Evolutionary conservation across 2,888 invertebrate genomes (phyloP).

Genomic region (Lomographa bimaculata): DNA sequence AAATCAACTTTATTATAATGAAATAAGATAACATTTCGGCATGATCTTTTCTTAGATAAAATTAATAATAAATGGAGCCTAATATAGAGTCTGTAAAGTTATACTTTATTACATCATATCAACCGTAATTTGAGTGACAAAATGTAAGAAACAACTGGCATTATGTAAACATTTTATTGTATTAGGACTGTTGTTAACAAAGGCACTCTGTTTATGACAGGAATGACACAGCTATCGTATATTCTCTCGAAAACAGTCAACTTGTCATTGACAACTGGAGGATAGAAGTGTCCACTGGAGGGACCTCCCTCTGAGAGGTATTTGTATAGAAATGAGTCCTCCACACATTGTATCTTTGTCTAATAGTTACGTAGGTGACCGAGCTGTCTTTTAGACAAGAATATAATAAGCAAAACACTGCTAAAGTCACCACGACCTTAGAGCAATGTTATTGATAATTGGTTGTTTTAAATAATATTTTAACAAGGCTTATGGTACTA

Average conservation of each 20-base stretch:
- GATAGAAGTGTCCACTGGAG: conserved; percentile 25
- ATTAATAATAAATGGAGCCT: too few relatives aligned
- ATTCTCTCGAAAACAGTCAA: conserved; percentile 20
- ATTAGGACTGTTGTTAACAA: too few relatives aligned
- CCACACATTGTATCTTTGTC: conserved; percentile 14
- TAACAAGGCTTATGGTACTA: background rate
- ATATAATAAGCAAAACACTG: conserved; percentile 18
- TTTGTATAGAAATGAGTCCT: conserved; percentile 24
- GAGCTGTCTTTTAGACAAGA: conserved; percentile 14
- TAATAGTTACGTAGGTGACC: conserved; percentile 13
- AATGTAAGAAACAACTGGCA: too few relatives aligned
- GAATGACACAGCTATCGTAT: too few relatives aligned
- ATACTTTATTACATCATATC: too few relatives aligned
- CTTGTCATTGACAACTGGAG: conserved; percentile 26
- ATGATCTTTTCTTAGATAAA: too few relatives aligned
- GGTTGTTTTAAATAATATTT: conserved; percentile 14
- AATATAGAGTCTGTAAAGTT: too few relatives aligned
- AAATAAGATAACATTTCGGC: too few relatives aligned
- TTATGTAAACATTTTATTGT: too few relatives aligned
- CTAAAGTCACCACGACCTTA: conserved; percentile 21
- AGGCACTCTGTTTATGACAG: too few relatives aligned
- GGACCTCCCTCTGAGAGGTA: conserved; percentile 9
- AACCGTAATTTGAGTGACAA: too few relatives aligned
- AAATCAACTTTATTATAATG: too few relatives aligned
- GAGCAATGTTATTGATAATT: conserved; percentile 16